Base-by-base conservation (phyloP, 1,140 invertebrate species). In the Gonatopus flavifemur region DNA sequence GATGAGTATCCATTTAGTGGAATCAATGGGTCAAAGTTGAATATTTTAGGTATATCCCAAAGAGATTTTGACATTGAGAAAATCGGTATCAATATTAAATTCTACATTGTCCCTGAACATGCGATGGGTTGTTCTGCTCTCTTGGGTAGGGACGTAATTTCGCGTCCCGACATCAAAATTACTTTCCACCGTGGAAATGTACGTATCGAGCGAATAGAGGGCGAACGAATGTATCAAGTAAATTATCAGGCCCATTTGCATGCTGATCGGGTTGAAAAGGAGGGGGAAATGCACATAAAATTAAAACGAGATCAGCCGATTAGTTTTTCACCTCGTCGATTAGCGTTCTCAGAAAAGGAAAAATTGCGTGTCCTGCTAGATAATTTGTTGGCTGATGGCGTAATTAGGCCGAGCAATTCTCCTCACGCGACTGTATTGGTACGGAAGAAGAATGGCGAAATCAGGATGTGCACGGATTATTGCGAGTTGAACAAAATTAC, bases 341-440 rank as follows among this genome's bases (percentile, higher is more conserved):
- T 56, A 21, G 19, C 48, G 24, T 51, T 38, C 20, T 1, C 44
- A 1, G 54, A 57, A n/a, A 48, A 57, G 41, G 49, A 49, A 42
- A 46, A 49, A 37, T 12, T 50, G 6, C 46, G 20, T 3, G 12
- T 12, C 0, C 21, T 41, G 1, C 39, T 55, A 25, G 43, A 41
- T 12, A 24, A 47, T 1, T 37, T 54, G n/a, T n/a, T n/a, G n/a
- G n/a, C n/a, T n/a, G n/a, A n/a, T n/a, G n/a, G n/a, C n/a, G n/a
- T n/a, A n/a, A n/a, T n/a, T n/a, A n/a, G n/a, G n/a, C n/a, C n/a
- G n/a, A n/a, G n/a, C n/a, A n/a, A n/a, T n/a, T n/a, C n/a, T n/a
- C n/a, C n/a, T n/a, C n/a, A n/a, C 8, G 28, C 28, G 8, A n/a
- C n/a, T 31, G 28, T 31, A n/a, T 31, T 31, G n/a, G 28, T 31